Evolutionary conservation across 2,113 vertebrate genomes (phyloP).

Genomic region (Embiotoca jacksoni): DNA sequence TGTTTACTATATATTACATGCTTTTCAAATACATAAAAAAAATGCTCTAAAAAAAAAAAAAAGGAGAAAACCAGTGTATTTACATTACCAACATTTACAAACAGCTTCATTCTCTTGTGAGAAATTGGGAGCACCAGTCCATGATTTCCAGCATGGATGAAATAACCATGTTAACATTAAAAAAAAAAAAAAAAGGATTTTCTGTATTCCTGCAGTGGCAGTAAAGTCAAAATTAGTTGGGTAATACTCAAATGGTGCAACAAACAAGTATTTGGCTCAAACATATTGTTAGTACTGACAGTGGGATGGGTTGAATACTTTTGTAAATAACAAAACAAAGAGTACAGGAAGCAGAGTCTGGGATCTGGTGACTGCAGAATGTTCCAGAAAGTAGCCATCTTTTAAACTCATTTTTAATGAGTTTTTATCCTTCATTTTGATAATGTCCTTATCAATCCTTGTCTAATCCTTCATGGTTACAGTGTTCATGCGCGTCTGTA

Average conservation of each 20-base stretch:
- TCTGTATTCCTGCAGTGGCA: slow-evolving; percentile 68
- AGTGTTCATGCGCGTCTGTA: slow-evolving; percentile 27
- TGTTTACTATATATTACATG: slow-evolving; percentile 95
- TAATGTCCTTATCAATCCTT: slow-evolving; percentile 26
- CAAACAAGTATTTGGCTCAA: slow-evolving; percentile 62
- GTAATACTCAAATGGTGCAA: slow-evolving; percentile 66
- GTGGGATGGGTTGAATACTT: slow-evolving; percentile 49
- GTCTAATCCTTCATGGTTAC: slow-evolving; percentile 70
- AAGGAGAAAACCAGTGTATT: slow-evolving; percentile 88
- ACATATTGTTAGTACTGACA: slow-evolving; percentile 48
- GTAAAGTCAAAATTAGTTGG: slow-evolving; percentile 38
- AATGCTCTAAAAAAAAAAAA: slow-evolving; percentile 77
- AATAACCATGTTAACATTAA: slow-evolving; percentile 53
- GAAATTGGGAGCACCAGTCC: slow-evolving; percentile 86
- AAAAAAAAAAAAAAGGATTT: slow-evolving; percentile 56
- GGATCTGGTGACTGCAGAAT: slow-evolving; percentile 25
- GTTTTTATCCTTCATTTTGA: slow-evolving; percentile 80
- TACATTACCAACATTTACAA: slow-evolving; percentile 91
- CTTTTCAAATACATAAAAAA: slow-evolving; percentile 87
- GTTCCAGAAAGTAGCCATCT: slow-evolving; percentile 38
- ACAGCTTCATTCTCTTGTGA: slow-evolving; percentile 83
- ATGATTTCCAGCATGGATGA: slow-evolving; percentile 87
- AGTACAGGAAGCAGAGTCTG: slow-evolving; percentile 35
- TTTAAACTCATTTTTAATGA: slow-evolving; percentile 41
- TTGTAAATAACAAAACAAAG: slow-evolving; percentile 28